These are phyloP conservation scores for Brachyalestes nurse DNA, from an alignment of 2,797 vertebrate genomes.

Conservation along the genomic window DNA sequence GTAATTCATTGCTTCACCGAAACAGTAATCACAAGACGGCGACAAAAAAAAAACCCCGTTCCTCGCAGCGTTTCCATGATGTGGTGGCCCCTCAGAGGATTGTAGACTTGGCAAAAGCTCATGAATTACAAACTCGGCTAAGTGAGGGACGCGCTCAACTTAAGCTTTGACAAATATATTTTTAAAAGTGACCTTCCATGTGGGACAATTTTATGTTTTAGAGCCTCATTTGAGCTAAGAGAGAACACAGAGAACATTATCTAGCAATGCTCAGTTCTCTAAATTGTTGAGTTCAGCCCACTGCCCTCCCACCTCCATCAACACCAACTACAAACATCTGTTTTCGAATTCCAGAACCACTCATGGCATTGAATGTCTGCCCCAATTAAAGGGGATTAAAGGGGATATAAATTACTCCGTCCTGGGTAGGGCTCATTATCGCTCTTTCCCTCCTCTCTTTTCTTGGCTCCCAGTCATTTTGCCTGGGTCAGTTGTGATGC, in stretches of 20 bases:
- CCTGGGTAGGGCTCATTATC: conserved; percentile 19
- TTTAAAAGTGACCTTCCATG: conserved; percentile 17
- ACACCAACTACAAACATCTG: conserved; percentile 39
- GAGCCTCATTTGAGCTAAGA: conserved; percentile 26
- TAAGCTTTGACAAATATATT: not conserved
- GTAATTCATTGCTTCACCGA: conserved; percentile 44
- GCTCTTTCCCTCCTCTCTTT: not conserved
- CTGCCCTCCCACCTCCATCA: conserved; percentile 6
- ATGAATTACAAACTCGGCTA: not conserved
- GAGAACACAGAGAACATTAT: conserved; percentile 2
- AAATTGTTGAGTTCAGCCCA: conserved; percentile 13
- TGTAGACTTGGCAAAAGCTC: not conserved
- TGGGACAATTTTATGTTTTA: conserved; percentile 20
- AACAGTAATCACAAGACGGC: conserved; percentile 36
- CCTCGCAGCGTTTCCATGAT: conserved; percentile 19
- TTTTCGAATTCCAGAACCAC: conserved; percentile 21
- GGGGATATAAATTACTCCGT: conserved; percentile 12
- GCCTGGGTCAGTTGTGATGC: conserved; percentile 18
- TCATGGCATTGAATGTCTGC: conserved; percentile 18
- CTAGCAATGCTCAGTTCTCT: not conserved
- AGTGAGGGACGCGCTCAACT: not conserved
- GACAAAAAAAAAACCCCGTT: conserved; percentile 16
- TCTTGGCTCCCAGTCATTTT: not conserved
- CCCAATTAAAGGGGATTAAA: conserved; percentile 32
- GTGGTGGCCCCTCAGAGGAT: not conserved